A percentile compares a stretch with the other conserved stretches of the same genome.
Evolutionary conservation across 2,888 invertebrate species (phyloP).

Genomic region (Chloroclystis v-ata): DNA sequence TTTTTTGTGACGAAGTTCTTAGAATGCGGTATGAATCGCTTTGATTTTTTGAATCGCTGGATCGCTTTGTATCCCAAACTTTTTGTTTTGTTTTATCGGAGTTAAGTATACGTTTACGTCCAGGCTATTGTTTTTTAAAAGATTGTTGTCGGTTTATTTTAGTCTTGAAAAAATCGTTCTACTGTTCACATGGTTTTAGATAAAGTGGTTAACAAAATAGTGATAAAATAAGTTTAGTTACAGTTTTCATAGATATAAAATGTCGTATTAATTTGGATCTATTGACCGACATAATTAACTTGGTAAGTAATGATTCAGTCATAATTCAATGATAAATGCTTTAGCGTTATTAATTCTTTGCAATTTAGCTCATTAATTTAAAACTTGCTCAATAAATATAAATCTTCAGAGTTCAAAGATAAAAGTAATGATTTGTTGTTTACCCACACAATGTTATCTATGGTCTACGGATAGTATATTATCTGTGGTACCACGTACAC

Average conservation of each 20-base stretch:
- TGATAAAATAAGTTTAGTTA: background rate
- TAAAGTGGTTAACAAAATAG: slow-evolving; percentile 18
- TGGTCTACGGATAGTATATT: background rate
- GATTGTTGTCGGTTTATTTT: slow-evolving; percentile 57
- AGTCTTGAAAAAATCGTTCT: slow-evolving; percentile 72
- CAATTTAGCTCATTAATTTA: background rate
- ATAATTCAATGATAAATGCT: no score
- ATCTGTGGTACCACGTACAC: slow-evolving; percentile 3
- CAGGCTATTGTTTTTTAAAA: slow-evolving; percentile 66
- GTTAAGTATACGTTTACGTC: slow-evolving; percentile 68
- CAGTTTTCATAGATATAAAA: slow-evolving; percentile 9
- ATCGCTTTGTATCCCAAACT: slow-evolving; percentile 58
- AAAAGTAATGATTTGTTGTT: background rate
- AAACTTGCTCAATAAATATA: background rate
- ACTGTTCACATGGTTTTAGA: slow-evolving; percentile 57
- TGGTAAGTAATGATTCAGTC: no score
- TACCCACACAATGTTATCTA: background rate
- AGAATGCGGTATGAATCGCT: slow-evolving; percentile 65
- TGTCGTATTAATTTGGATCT: background rate
- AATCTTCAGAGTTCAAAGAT: background rate
- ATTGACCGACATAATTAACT: no score
- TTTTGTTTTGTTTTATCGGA: slow-evolving; percentile 71
- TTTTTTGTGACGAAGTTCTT: slow-evolving; percentile 58
- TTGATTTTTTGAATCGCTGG: no score
- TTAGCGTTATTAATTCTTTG: no score